These are phyloP conservation scores for Enteromius afrohamiltoni DNA, from an alignment of 2,797 vertebrate genomes.

Conservation along the genomic window DNA sequence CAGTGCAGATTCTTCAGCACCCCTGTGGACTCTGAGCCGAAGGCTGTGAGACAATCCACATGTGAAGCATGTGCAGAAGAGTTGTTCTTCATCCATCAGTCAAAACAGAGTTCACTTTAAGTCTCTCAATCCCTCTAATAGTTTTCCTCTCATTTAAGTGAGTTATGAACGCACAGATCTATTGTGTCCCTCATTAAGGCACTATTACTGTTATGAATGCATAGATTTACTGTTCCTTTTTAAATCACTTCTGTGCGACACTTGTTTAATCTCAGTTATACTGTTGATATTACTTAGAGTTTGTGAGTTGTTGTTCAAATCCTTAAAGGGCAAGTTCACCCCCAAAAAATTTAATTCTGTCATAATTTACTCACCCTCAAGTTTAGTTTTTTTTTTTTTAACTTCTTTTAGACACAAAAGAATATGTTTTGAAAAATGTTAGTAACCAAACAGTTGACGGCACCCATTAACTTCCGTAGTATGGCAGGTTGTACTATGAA, in stretches of 20 bases:
- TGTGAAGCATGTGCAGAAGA: slow-evolving; percentile 75
- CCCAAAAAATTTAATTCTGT: too few relatives aligned
- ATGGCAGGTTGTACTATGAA: neutral
- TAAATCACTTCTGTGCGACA: neutral
- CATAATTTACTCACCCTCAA: too few relatives aligned
- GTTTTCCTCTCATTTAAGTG: neutral
- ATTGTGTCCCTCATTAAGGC: neutral
- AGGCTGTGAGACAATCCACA: slow-evolving; percentile 67
- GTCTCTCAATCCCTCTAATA: neutral
- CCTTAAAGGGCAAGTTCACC: too few relatives aligned
- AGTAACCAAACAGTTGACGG: neutral
- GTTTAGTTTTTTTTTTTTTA: too few relatives aligned
- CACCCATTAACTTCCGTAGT: neutral
- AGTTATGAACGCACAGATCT: neutral
- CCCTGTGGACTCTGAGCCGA: slow-evolving; percentile 68
- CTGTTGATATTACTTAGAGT: neutral
- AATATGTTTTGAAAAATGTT: neutral
- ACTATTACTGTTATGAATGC: neutral
- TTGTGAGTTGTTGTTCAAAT: neutral
- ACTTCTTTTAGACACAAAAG: neutral
- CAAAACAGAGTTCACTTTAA: slow-evolving; percentile 24
- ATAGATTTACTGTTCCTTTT: too few relatives aligned
- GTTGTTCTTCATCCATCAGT: slow-evolving; percentile 65
- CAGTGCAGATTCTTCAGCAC: slow-evolving; percentile 75
- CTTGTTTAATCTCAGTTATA: neutral